Evolutionary conservation across 1,140 invertebrate genomes (phyloP).

Genomic region (Laupala kohalensis): DNA sequence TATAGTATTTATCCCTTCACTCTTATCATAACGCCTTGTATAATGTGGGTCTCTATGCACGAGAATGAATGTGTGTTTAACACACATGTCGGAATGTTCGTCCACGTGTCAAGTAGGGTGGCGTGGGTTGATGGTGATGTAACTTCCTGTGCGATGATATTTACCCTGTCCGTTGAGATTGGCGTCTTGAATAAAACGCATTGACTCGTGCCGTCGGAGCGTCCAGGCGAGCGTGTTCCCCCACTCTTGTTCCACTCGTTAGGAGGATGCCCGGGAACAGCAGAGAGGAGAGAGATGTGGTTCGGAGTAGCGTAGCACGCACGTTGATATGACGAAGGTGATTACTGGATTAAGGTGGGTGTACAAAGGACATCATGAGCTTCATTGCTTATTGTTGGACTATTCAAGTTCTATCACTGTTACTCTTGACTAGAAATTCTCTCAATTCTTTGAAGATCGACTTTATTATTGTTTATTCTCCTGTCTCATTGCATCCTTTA

Average conservation of each 20-base stretch:
- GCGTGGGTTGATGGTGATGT: background rate
- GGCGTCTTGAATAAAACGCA: background rate
- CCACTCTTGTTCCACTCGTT: no score
- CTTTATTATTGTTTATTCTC: no score
- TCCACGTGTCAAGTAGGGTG: background rate
- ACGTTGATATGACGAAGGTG: background rate
- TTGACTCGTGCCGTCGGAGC: background rate
- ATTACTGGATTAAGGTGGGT: background rate
- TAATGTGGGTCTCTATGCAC: background rate
- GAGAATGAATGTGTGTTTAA: background rate
- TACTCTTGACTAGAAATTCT: no score
- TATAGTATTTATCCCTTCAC: no score
- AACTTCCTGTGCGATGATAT: background rate
- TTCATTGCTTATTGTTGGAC: no score
- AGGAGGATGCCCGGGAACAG: no score
- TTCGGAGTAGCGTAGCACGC: background rate
- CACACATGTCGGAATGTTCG: background rate
- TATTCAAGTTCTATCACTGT: no score
- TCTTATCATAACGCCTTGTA: background rate
- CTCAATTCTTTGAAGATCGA: no score
- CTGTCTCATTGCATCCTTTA: no score
- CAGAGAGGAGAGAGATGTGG: no score
- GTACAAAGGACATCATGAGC: no score
- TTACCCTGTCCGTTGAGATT: background rate
- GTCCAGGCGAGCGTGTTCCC: no score